Conservation (phyloP, 2,888 invertebrate genomes). For the Eupelmus urozonus region DNA sequence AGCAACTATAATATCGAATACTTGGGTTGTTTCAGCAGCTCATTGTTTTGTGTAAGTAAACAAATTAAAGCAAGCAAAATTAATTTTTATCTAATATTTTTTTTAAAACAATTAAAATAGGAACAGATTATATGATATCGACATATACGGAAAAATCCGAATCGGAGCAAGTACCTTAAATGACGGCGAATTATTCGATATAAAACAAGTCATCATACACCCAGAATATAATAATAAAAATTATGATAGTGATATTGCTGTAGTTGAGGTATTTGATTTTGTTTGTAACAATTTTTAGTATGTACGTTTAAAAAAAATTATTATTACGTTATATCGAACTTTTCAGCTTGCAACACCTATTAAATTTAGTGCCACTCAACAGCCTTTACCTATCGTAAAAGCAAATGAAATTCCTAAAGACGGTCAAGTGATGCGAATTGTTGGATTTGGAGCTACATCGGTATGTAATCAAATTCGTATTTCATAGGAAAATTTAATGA, state of each 20-base stretch:
- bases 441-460: slow-evolving; percentile 44
- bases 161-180: not conserved
- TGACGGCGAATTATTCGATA: not conserved
- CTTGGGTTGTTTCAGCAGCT: not conserved
- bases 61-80: not conserved
- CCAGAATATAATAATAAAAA: not conserved
- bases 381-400: slow-evolving; percentile 22
- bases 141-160: no score
- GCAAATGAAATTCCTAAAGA: slow-evolving; percentile 11
- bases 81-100: not conserved
- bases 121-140: not conserved
- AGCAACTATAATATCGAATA: not conserved
- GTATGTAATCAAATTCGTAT: no score
- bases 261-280: slow-evolving; percentile 7
- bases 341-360: slow-evolving; percentile 36
- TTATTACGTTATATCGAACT: not conserved
- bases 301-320: not conserved
- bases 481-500: no score
- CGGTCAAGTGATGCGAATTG: slow-evolving; percentile 21
- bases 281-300: not conserved
- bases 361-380: slow-evolving; percentile 11
- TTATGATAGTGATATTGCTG: slow-evolving; percentile 23
- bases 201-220: slow-evolving; percentile 9
- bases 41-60: not conserved
- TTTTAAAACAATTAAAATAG: not conserved